Base-by-base conservation (phyloP, 2,113 vertebrate genomes). In the Triplophysa rosa region DNA sequence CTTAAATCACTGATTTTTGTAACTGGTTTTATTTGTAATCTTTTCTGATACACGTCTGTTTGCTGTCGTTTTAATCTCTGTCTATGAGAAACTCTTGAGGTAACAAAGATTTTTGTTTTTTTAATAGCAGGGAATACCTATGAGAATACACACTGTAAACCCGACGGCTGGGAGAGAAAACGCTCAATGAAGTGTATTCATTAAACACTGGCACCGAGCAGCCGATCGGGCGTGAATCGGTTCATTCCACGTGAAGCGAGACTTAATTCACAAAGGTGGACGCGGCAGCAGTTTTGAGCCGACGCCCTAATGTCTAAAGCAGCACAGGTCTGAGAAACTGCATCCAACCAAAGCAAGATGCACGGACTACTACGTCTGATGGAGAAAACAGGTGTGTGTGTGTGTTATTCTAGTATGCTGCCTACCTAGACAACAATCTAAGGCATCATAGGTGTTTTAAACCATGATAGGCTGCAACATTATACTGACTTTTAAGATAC, bases 291-390 rank as follows among this genome's bases (percentile, higher is more conserved):
- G 26, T 37, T 26, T 62, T 63, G 61, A 67, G 52, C 45, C 52
- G 63, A 80, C 68, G 23, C 14, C 67, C 62, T 80, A 78, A 84
- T 81, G 79, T 84, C 47, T 66, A 77, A 77, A 84, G 37, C 82
- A 80, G 78, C 26, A 26, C 16, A 24, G 61, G 71, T 40, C 66
- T 2, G 23, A 78, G 78, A 82, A 64, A 67, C 59, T 78, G 65
- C 82, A 63, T 78, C 78, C 68, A 80, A 62, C 45, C 40, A 58
- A 23, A 47, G 52, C 67, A 83, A 78, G 78, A 80, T 71, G 56
- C 61, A 4, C 67, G 63, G 56, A 72, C 24, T 4, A 26, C 24
- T 23, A 21, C 10, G 47, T 29, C 74, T 81, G 74, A 84, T 81
- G 83, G 69, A 33, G 62, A 78, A 84, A 84, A 56, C 82, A 84